Conservation (phyloP, 2,797 vertebrate genomes). For the Rhinophrynus dorsalis region DNA sequence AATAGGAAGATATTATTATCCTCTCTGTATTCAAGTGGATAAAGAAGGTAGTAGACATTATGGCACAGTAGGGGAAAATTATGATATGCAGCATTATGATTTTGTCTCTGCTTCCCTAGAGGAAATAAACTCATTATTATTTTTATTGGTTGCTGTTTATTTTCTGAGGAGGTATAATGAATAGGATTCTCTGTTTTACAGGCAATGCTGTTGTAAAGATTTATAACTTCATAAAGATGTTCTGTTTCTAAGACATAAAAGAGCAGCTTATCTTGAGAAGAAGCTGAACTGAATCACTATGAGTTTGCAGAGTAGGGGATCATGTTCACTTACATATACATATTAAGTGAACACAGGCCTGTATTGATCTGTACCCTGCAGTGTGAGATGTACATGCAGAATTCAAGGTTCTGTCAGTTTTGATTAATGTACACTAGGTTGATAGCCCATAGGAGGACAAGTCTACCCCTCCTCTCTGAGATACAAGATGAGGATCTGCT, state of each 20-base stretch:
- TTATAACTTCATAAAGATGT: conserved; percentile 8
- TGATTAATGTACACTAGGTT: conserved; percentile 55
- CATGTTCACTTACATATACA: conserved; percentile 45
- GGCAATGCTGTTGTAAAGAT: background rate
- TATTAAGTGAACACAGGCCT: conserved; percentile 35
- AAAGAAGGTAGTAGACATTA: no score
- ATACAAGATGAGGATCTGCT: conserved; percentile 31
- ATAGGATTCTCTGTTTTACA: conserved; percentile 12
- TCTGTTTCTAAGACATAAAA: conserved; percentile 4
- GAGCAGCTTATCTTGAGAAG: background rate
- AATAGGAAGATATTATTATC: no score
- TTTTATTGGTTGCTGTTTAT: background rate
- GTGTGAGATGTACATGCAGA: conserved; percentile 9
- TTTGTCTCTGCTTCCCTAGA: background rate
- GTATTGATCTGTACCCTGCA: conserved; percentile 51
- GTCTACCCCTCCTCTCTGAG: conserved; percentile 45
- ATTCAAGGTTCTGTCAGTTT: conserved; percentile 35
- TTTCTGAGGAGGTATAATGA: conserved; percentile 4
- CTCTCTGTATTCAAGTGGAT: no score
- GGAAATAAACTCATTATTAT: background rate
- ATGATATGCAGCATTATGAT: no score
- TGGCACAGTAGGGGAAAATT: no score
- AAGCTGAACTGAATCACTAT: background rate
- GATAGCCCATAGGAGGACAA: conserved; percentile 51
- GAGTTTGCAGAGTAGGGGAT: conserved; percentile 50